Percentiles rank a stretch among this genome's conserved stretches.
Conservation (phyloP, 2,113 vertebrate species). For the Eptatretus burgeri region DNA sequence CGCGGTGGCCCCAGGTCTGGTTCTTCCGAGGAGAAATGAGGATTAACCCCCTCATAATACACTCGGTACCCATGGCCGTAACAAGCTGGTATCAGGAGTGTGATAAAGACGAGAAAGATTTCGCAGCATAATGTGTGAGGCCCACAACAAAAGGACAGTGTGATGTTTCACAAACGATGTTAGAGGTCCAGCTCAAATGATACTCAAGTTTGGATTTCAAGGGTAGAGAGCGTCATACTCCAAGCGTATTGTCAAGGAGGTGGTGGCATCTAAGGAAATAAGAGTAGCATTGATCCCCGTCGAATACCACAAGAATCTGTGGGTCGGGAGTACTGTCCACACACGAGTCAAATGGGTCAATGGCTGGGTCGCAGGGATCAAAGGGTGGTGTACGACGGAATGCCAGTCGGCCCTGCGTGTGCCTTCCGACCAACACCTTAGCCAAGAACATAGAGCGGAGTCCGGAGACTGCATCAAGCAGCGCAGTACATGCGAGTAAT, state of each 20-base stretch:
- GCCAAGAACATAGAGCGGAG: conserved; percentile 96
- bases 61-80: no score
- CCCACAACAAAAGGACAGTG: no score
- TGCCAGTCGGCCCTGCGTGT: conserved; percentile 40
- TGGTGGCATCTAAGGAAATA: conserved; percentile 85
- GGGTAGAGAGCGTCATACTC: not conserved
- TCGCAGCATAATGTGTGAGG: no score
- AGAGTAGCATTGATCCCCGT: conserved; percentile 93
- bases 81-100: no score
- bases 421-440: conserved; percentile 76
- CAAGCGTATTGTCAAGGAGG: not conserved
- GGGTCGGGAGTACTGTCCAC: conserved; percentile 95
- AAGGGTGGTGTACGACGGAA: conserved; percentile 38
- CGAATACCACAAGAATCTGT: conserved; percentile 97
- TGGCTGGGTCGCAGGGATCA: conserved; percentile 50
- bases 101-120: no score
- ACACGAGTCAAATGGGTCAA: conserved; percentile 89
- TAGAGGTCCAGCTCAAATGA: no score
- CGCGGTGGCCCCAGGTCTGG: no score
- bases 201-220: not conserved
- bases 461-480: conserved; percentile 36
- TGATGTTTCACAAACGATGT: no score
- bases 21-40: no score
- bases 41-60: no score
- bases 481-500: conserved; percentile 95